A percentile compares a stretch with the other conserved stretches of the same genome.
Evolutionary conservation across 2,888 invertebrate genomes (phyloP).

Genomic region (Anthophora plumipes): DNA sequence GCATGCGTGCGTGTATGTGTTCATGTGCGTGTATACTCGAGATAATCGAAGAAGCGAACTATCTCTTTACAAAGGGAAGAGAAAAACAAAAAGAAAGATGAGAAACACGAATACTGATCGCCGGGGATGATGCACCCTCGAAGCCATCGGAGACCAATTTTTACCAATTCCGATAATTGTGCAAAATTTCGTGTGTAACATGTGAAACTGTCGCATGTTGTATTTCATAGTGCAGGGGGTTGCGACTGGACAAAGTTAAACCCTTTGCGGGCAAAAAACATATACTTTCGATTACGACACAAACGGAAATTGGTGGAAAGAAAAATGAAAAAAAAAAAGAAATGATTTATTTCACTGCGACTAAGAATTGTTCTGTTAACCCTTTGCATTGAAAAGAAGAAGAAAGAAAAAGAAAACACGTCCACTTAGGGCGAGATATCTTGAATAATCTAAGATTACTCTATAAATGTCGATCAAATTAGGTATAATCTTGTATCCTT

Average conservation of each 20-base stretch:
- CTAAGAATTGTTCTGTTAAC: slow-evolving; percentile 15
- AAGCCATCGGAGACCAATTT: slow-evolving; percentile 27
- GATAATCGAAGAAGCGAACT: slow-evolving; percentile 64
- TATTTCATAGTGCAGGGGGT: slow-evolving; percentile 28
- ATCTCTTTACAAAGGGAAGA: slow-evolving; percentile 66
- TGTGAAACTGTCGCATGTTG: slow-evolving; percentile 13
- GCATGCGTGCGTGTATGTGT: slow-evolving; percentile 68
- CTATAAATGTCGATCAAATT: background rate
- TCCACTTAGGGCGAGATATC: background rate
- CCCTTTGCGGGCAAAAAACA: background rate
- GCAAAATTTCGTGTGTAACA: background rate
- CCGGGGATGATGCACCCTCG: slow-evolving; percentile 64
- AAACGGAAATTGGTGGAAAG: background rate
- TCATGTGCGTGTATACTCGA: slow-evolving; percentile 67
- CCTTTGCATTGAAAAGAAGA: slow-evolving; percentile 5
- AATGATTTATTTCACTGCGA: slow-evolving; percentile 11
- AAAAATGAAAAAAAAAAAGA: background rate
- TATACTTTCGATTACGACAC: background rate
- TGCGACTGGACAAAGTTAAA: slow-evolving; percentile 23
- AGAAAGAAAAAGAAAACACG: background rate
- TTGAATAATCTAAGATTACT: slow-evolving; percentile 6
- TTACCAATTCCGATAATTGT: no score
- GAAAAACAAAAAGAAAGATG: slow-evolving; percentile 42
- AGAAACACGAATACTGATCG: slow-evolving; percentile 42
- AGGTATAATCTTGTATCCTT: slow-evolving; percentile 7